phyloP scores from a whole-genome alignment of 1,140 invertebrate species.

The Apis cerana region DNA sequence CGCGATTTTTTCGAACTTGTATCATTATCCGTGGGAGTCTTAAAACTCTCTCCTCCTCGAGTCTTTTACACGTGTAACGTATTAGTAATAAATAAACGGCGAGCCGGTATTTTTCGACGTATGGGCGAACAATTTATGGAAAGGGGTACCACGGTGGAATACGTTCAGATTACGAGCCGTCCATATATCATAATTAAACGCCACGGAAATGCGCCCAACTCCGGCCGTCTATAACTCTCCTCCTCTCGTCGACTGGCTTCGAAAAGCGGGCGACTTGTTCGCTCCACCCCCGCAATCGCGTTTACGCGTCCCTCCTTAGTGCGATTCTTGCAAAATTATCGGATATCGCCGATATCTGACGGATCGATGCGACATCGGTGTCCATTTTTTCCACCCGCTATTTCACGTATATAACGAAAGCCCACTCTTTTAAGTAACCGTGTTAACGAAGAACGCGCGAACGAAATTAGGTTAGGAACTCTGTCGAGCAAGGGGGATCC shows the following conservation, averaged over 20 bases:
- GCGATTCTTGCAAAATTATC: constrained; percentile 42
- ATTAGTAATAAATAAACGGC: constrained; percentile 24
- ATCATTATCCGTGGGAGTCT: not conserved
- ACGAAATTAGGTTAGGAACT: no score
- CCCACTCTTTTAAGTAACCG: no score
- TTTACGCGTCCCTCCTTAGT: constrained; percentile 50
- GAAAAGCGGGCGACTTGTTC: constrained; percentile 67
- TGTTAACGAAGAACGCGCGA: no score
- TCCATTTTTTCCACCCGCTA: not conserved
- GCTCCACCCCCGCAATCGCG: constrained; percentile 65
- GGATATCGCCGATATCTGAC: constrained; percentile 19
- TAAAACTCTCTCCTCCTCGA: not conserved
- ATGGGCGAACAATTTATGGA: constrained; percentile 54
- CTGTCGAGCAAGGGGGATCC: no score
- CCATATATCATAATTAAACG: constrained; percentile 78
- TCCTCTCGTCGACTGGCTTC: constrained; percentile 37
- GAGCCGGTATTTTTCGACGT: constrained; percentile 34
- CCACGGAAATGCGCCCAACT: constrained; percentile 67
- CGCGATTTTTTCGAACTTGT: not conserved
- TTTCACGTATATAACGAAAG: no score
- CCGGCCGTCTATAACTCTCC: constrained; percentile 57
- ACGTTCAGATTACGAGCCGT: constrained; percentile 46
- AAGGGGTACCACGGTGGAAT: constrained; percentile 44
- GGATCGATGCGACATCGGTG: not conserved
- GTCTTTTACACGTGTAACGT: constrained; percentile 1